Percentiles rank a stretch among this genome's conserved stretches.
These are phyloP conservation scores for Napeogenes inachia DNA, from an alignment of 2,888 invertebrate species.

Conservation along the genomic window DNA sequence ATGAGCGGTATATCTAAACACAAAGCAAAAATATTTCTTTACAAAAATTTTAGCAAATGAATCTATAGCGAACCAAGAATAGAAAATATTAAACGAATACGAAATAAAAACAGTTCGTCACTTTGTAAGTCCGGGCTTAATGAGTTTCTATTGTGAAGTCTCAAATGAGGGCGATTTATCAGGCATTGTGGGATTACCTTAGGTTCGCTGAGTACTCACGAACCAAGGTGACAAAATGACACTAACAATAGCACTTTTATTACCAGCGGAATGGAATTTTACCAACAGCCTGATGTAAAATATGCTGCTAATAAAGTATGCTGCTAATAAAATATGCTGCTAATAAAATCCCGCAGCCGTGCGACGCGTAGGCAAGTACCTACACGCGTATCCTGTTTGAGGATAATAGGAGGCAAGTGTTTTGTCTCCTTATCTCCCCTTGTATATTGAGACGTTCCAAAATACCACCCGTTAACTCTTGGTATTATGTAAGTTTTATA, in stretches of 20 bases:
- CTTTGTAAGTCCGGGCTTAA: conserved; percentile 17
- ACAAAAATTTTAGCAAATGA: conserved; percentile 4
- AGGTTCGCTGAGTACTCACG: conserved; percentile 15
- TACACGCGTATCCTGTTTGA: conserved; percentile 24
- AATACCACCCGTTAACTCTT: background rate
- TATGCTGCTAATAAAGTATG: conserved; percentile 33
- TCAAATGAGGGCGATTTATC: conserved; percentile 25
- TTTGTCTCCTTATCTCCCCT: conserved; percentile 12
- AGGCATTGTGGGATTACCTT: conserved; percentile 18
- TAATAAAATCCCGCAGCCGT: conserved; percentile 32
- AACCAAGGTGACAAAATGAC: conserved; percentile 15
- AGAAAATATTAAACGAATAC: conserved; percentile 21
- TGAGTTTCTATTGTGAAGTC: conserved; percentile 26
- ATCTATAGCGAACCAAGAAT: conserved; percentile 14
- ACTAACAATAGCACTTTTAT: conserved; percentile 26
- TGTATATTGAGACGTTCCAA: background rate
- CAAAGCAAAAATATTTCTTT: background rate
- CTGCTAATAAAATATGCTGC: conserved; percentile 31
- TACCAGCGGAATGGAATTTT: conserved; percentile 26
- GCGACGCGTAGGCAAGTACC: conserved; percentile 26
- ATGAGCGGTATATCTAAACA: background rate
- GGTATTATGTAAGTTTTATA: no score
- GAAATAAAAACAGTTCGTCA: conserved; percentile 13
- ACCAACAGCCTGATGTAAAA: conserved; percentile 29
- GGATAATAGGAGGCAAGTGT: conserved; percentile 22